phyloP scores from a whole-genome alignment of 2,888 invertebrate species.

The Carcina quercana region DNA sequence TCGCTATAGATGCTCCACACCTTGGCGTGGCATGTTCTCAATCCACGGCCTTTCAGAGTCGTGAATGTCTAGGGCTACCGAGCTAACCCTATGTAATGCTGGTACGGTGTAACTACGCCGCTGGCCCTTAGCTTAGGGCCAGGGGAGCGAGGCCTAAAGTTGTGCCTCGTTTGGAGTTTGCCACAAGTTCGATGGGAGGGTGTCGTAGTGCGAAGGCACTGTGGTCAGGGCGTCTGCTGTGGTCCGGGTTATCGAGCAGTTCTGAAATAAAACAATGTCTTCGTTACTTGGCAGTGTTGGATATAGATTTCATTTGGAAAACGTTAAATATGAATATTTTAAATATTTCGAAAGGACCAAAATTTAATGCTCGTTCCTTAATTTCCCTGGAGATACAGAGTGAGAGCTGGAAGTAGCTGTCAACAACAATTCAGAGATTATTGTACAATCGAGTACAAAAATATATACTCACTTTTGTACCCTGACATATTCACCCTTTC shows the following conservation, averaged over 20 bases:
- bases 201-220: conserved; percentile 84
- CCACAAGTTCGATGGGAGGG: conserved; percentile 68
- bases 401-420: no score
- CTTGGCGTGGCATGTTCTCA: conserved; percentile 33
- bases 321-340: no score
- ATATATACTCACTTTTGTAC: no score
- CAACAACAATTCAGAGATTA: no score
- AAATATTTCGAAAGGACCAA: no score
- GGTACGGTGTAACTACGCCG: conserved; percentile 35
- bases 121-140: conserved; percentile 28
- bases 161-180: conserved; percentile 57
- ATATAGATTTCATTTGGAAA: conserved; percentile 3
- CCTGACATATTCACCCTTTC: no score
- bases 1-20: conserved; percentile 30
- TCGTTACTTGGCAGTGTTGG: no score
- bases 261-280: conserved; percentile 68
- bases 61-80: conserved; percentile 29
- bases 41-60: conserved; percentile 60
- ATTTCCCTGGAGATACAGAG: no score
- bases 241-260: conserved; percentile 80
- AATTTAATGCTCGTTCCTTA: no score
- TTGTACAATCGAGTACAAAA: no score
- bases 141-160: conserved; percentile 41
- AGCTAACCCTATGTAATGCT: conserved; percentile 43
- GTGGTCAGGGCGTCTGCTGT: conserved; percentile 83